A percentile compares a stretch with the other conserved stretches of the same genome.
phyloP scores from a whole-genome alignment of 2,113 vertebrate species.

The Rhabdomys dilectus region DNA sequence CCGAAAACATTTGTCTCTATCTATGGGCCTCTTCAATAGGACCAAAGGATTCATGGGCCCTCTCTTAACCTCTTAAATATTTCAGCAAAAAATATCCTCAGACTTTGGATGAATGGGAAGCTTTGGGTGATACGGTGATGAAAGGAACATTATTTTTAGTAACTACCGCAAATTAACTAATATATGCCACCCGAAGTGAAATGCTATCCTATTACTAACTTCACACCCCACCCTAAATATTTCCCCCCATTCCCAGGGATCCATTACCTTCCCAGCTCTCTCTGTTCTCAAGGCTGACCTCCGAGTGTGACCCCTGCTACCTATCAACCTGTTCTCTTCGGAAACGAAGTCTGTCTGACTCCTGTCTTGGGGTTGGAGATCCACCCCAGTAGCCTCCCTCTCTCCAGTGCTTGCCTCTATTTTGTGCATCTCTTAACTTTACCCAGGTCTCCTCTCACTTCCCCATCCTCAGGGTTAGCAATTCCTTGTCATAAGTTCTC shows the following conservation, averaged over 20 bases:
- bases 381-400: not conserved
- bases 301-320: not conserved
- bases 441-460: too few relatives aligned
- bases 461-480: not conserved
- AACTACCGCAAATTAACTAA: not conserved
- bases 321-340: not conserved
- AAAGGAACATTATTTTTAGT: not conserved
- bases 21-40: not conserved
- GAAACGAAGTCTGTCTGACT: not conserved
- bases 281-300: not conserved
- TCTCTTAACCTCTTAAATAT: not conserved
- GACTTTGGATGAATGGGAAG: slow-evolving; percentile 1
- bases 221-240: not conserved
- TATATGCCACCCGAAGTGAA: not conserved
- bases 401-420: not conserved
- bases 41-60: not conserved
- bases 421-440: not conserved
- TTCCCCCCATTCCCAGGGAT: not conserved
- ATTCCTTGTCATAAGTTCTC: not conserved
- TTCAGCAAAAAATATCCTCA: not conserved
- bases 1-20: not conserved
- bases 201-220: not conserved
- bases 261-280: not conserved
- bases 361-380: too few relatives aligned
- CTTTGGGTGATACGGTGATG: not conserved